Evolutionary conservation across 2,113 vertebrate species (phyloP), one percentile per base, ranked within the genome.

Genomic region (Pseudorectes ferrugineus): DNA sequence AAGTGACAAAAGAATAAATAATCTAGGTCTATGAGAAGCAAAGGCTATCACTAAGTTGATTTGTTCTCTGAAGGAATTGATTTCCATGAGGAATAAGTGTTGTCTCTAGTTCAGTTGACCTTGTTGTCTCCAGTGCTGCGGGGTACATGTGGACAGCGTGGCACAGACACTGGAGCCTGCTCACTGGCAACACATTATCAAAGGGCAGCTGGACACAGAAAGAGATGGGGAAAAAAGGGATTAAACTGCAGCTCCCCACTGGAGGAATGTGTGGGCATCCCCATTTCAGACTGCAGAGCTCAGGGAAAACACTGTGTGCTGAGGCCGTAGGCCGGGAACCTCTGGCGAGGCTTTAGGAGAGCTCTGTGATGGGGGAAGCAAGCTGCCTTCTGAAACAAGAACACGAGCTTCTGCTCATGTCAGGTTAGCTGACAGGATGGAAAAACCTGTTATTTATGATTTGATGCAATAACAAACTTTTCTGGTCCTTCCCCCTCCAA

Each of bases 41-140:
- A 57, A 49, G 17, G 12, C n/a, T 49, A 21, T 81, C 15, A 10
- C 22, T 35, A 58, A 26, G n/a, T 3, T 49, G 66, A 20, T 58
- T 62, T 42, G 29, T 62, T 61, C 10, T 48, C 55, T 51, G 17
- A 52, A 49, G 2, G 2, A 77, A 24, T 8, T 46, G 15, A 46
- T 74, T 77, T 52, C 66, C 16, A 2, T 5, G 48, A 43, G 2
- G 4, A 59, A 24, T 15, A 15, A 1, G 1, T 9, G 12, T 12
- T 92, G 19, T 6, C 35, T 36, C 8, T 26, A n/a, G 75, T 12
- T 45, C 17, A 17, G 31, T 0, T 63, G 40, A 29, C 45, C 23
- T 23, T 14, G 5, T 1, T 59, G 68, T 54, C 52, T 22, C 22
- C 36, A 11, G 66, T 11, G 58, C 67, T 2, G 2, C 0, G 0